Evolutionary conservation across 2,888 invertebrate species (phyloP).

Genomic region (Netelia virgata): DNA sequence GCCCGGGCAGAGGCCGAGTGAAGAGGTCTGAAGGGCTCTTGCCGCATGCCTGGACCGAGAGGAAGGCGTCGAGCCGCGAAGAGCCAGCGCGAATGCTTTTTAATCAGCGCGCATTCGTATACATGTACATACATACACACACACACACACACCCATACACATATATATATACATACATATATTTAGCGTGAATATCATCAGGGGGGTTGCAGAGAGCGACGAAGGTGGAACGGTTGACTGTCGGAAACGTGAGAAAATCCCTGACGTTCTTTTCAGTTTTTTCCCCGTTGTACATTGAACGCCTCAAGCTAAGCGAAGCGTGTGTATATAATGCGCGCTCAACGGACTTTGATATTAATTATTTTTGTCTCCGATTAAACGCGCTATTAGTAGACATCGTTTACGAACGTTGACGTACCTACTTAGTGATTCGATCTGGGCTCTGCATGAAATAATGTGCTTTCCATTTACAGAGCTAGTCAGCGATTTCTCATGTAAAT

Average conservation of each 20-base stretch:
- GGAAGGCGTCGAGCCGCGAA: constrained; percentile 68
- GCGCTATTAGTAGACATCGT: neutral
- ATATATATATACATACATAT: neutral
- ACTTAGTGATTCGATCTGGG: too few species aligned
- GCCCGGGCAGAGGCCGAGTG: constrained; percentile 28
- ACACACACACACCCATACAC: neutral
- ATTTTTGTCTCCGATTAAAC: neutral
- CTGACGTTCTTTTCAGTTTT: constrained; percentile 61
- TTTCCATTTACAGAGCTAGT: neutral
- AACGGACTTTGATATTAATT: neutral
- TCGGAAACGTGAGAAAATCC: constrained; percentile 67
- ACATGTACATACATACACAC: neutral
- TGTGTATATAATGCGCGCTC: neutral
- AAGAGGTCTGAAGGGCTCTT: constrained; percentile 46
- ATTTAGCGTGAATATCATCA: neutral
- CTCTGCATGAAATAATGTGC: neutral
- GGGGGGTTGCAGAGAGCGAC: constrained; percentile 3
- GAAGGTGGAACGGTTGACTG: constrained; percentile 16
- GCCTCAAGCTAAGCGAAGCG: constrained; percentile 4
- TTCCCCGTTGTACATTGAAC: neutral
- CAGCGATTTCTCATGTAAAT: neutral
- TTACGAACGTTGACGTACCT: too few species aligned
- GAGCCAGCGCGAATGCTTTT: constrained; percentile 74
- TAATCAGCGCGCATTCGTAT: constrained; percentile 73
- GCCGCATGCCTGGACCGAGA: constrained; percentile 38